phyloP scores from a whole-genome alignment of 2,888 invertebrate genomes.

The Ernsta delagoae region DNA sequence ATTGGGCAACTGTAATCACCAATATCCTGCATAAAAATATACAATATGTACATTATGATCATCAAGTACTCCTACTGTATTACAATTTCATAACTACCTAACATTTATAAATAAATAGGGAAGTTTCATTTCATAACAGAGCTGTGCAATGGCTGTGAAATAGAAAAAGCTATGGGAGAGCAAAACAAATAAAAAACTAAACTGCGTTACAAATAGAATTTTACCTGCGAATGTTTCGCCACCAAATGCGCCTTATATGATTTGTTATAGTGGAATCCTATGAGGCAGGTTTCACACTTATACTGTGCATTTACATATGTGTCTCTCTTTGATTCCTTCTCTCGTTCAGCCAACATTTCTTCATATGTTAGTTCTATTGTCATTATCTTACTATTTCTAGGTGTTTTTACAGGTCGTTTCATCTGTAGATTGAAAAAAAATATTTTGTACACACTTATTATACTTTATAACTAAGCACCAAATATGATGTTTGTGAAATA shows the following conservation, averaged over 20 bases:
- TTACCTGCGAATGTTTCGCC: constrained; percentile 57
- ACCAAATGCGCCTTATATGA: constrained; percentile 52
- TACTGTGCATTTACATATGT: constrained; percentile 50
- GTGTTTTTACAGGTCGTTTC: not conserved
- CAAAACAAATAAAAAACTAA: too few species aligned
- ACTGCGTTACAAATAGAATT: constrained; percentile 39
- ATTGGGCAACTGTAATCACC: too few species aligned
- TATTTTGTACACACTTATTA: not conserved
- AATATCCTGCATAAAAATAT: too few species aligned
- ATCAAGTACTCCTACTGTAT: not conserved
- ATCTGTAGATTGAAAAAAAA: constrained; percentile 1
- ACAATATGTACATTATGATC: too few species aligned
- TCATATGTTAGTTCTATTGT: constrained; percentile 63
- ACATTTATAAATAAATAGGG: too few species aligned
- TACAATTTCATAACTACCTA: too few species aligned
- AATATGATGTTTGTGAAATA: not conserved
- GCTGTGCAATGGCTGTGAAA: not conserved
- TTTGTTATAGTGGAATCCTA: constrained; percentile 55
- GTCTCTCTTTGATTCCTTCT: constrained; percentile 48
- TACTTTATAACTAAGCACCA: too few species aligned
- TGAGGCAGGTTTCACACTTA: constrained; percentile 59
- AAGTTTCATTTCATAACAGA: not conserved
- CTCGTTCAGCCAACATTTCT: constrained; percentile 61
- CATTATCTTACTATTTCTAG: constrained; percentile 29
- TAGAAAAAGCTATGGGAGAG: too few species aligned